These are phyloP conservation scores for Trichogramma dendrolimi DNA, from an alignment of 2,888 invertebrate genomes.

Conservation along the genomic window DNA sequence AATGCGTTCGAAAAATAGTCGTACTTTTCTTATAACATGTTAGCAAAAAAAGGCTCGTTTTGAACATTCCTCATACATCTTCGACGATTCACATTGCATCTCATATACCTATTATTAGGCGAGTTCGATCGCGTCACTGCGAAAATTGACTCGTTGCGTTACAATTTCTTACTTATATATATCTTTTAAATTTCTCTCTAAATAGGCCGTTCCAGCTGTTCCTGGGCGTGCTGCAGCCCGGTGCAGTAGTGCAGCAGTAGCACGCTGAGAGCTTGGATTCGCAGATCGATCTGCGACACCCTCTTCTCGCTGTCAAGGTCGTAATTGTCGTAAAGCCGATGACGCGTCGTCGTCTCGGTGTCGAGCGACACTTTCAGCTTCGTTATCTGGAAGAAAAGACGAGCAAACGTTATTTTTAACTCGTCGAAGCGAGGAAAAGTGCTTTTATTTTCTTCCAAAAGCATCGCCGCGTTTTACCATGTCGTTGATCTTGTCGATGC, in stretches of 20 bases:
- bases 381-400: slow-evolving; percentile 58
- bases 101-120: no score
- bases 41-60: no score
- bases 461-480: slow-evolving; percentile 62
- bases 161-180: no score
- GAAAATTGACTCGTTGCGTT: no score
- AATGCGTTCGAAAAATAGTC: no score
- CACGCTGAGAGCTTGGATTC: slow-evolving; percentile 85
- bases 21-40: no score
- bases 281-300: slow-evolving; percentile 69
- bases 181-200: no score
- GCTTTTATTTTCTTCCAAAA: not conserved
- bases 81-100: no score
- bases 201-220: slow-evolving; percentile 39
- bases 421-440: not conserved
- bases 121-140: no score
- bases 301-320: slow-evolving; percentile 43
- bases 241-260: slow-evolving; percentile 93
- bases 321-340: slow-evolving; percentile 43
- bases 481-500: slow-evolving; percentile 75
- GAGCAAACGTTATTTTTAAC: not conserved
- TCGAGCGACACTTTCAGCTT: slow-evolving; percentile 74
- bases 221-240: slow-evolving; percentile 80
- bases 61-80: no score
- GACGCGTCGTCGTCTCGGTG: slow-evolving; percentile 61